phyloP scores from a whole-genome alignment of 2,113 vertebrate genomes.

The Misgurnus anguillicaudatus region DNA sequence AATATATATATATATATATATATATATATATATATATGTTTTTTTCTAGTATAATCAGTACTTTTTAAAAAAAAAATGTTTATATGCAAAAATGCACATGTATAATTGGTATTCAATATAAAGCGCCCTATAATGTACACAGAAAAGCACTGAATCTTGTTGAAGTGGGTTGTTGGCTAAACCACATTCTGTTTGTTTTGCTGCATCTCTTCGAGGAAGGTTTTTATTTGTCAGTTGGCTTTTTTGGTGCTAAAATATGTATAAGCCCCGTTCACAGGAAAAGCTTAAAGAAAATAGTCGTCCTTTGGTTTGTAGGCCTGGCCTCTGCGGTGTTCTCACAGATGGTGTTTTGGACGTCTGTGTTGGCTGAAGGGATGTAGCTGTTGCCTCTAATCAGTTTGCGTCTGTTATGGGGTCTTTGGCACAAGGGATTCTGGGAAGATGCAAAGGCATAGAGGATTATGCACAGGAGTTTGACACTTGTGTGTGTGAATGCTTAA shows the following conservation, averaged over 20 bases:
- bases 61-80: too few species aligned
- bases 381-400: constrained; percentile 44
- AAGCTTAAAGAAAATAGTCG: constrained; percentile 4
- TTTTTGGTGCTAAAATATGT: constrained; percentile 45
- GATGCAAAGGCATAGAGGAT: constrained; percentile 34
- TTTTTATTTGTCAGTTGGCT: constrained; percentile 18
- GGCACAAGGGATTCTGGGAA: constrained; percentile 37
- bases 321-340: neutral
- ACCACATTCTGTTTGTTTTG: neutral
- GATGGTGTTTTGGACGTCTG: constrained; percentile 13
- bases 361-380: constrained; percentile 33
- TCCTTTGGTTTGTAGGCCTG: constrained; percentile 34
- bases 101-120: too few species aligned
- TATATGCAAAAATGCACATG: too few species aligned
- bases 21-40: too few species aligned
- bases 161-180: neutral
- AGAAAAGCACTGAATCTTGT: too few species aligned
- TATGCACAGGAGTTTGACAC: constrained; percentile 10
- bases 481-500: constrained; percentile 33
- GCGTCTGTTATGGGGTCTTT: constrained; percentile 17
- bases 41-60: too few species aligned
- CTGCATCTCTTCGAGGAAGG: neutral
- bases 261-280: constrained; percentile 23
- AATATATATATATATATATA: too few species aligned
- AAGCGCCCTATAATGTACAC: too few species aligned